Percentiles rank a stretch among this genome's conserved stretches.
Evolutionary conservation across 1,140 invertebrate genomes (phyloP).

Genomic region (Tribolium madens): DNA sequence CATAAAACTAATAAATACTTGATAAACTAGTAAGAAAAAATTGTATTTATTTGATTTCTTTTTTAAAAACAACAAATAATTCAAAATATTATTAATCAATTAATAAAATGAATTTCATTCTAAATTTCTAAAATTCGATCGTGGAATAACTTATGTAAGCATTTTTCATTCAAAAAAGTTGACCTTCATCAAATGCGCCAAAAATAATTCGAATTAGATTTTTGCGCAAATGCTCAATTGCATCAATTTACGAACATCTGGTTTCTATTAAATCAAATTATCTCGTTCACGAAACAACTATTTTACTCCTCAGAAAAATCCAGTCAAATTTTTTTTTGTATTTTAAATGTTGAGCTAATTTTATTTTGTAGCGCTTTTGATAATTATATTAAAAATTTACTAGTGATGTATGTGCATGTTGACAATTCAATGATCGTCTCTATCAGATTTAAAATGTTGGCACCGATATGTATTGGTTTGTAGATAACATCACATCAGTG

Average conservation of each 20-base stretch:
- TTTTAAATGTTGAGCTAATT: neutral
- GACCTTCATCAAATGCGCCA: too few species aligned
- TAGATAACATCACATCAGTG: conserved; percentile 56
- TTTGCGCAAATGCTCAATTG: neutral
- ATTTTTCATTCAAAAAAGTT: too few species aligned
- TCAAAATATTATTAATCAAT: too few species aligned
- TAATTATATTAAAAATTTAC: conserved; percentile 25
- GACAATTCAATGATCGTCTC: neutral
- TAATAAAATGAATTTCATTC: too few species aligned
- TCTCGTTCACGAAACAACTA: neutral
- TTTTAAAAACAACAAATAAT: too few species aligned
- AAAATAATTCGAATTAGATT: neutral
- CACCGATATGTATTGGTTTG: conserved; percentile 50
- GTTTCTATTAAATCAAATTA: neutral
- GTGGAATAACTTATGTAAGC: too few species aligned
- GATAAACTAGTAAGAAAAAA: too few species aligned
- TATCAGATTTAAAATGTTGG: conserved; percentile 47
- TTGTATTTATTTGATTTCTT: too few species aligned
- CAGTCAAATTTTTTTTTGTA: neutral
- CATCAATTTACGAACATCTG: neutral
- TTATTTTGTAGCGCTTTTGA: neutral
- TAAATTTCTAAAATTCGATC: too few species aligned
- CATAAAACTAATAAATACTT: too few species aligned
- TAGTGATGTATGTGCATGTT: neutral
- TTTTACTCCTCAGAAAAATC: neutral